Percentiles rank a stretch among this genome's conserved stretches.
Evolutionary conservation across 2,797 vertebrate species (phyloP).

Genomic region (Sebastes kiyomatsui): DNA sequence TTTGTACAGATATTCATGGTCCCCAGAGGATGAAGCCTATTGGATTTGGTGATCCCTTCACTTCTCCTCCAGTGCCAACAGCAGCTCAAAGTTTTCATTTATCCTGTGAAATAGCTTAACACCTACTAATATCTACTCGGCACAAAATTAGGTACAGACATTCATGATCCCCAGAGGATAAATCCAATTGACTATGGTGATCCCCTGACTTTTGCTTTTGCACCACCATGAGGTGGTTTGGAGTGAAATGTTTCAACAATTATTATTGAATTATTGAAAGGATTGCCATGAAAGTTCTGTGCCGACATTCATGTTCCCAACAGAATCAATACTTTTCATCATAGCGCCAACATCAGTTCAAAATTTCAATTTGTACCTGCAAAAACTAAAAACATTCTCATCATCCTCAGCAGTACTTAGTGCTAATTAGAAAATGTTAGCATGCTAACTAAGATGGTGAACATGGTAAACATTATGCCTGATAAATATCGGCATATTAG

Average conservation of each 20-base stretch:
- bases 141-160: no score
- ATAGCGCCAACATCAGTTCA: neutral
- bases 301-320: no score
- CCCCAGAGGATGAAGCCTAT: neutral
- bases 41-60: neutral
- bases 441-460: neutral
- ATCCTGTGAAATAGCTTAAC: accelerated
- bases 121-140: no score
- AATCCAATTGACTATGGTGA: neutral
- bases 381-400: neutral
- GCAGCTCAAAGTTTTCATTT: no score
- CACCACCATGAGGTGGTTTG: neutral
- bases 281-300: no score
- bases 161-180: neutral
- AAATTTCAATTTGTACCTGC: neutral
- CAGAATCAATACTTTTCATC: neutral
- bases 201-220: neutral
- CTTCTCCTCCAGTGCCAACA: no score
- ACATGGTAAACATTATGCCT: neutral
- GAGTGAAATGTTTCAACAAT: neutral
- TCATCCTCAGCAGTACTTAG: neutral
- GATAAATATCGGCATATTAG: neutral
- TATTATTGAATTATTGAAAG: neutral
- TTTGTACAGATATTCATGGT: neutral
- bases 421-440: neutral